Percentiles rank a stretch among this genome's conserved stretches.
phyloP scores from a whole-genome alignment of 2,113 vertebrate genomes.

The Laticauda laticaudata region DNA sequence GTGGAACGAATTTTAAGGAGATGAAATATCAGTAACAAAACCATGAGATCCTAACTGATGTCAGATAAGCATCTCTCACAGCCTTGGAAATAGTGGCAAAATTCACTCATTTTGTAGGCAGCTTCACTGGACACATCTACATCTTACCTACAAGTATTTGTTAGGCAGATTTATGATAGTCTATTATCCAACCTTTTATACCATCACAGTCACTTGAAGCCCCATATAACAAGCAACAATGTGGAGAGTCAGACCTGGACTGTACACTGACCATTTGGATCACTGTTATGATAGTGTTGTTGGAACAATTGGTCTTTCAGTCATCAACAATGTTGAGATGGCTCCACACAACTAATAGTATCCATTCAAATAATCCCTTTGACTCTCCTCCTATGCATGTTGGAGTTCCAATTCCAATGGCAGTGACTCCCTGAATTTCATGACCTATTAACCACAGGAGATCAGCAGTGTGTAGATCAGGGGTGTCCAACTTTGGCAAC shows the following conservation, averaged over 20 bases:
- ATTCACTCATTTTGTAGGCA: neutral
- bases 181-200: neutral
- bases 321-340: neutral
- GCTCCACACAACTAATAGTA: neutral
- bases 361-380: neutral
- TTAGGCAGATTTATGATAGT: neutral
- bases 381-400: neutral
- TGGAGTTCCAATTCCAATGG: neutral
- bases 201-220: neutral
- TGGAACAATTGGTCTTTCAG: neutral
- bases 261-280: neutral
- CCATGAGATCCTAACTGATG: neutral
- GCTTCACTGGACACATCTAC: neutral
- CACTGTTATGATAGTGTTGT: neutral
- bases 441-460: neutral
- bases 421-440: neutral
- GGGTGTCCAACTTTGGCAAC: neutral
- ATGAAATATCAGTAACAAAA: neutral
- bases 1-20: neutral
- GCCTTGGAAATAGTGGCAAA: neutral
- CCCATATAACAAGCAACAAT: neutral
- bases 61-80: neutral
- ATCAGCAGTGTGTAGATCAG: neutral
- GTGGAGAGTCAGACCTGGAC: neutral
- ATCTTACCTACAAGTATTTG: neutral